Percentiles rank a stretch among this genome's conserved stretches.
phyloP scores from a whole-genome alignment of 2,113 vertebrate species.

The Corydoras maculifer region DNA sequence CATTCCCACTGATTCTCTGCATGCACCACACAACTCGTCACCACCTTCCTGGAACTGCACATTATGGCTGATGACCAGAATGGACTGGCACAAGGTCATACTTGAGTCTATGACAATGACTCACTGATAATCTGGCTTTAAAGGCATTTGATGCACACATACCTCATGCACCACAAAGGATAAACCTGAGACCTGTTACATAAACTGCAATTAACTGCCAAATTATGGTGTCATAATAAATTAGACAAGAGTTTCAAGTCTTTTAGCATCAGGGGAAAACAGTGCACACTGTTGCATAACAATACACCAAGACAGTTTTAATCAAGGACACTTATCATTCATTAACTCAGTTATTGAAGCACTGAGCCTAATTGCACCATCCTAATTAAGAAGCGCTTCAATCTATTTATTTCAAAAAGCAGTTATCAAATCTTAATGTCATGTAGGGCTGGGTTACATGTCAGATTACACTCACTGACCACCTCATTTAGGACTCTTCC shows the following conservation, averaged over 20 bases:
- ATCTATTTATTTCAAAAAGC: too few species aligned
- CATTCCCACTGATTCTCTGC: too few species aligned
- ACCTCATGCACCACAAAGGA: neutral
- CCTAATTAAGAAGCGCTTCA: too few species aligned
- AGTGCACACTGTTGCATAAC: neutral
- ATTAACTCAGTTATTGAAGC: neutral
- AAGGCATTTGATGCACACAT: neutral
- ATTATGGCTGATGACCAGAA: neutral
- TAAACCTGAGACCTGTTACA: conserved; percentile 19
- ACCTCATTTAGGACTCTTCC: too few species aligned
- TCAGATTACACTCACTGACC: too few species aligned
- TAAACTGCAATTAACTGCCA: neutral
- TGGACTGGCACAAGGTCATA: neutral
- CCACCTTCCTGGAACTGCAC: too few species aligned
- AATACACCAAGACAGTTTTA: neutral
- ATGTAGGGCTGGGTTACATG: too few species aligned
- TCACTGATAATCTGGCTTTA: conserved; percentile 11
- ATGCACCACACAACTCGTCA: too few species aligned
- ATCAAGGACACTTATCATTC: neutral
- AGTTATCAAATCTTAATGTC: too few species aligned
- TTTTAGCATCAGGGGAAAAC: too few species aligned
- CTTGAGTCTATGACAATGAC: neutral
- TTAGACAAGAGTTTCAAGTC: neutral
- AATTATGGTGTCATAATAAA: neutral
- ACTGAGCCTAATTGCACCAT: neutral